These are phyloP conservation scores for Spodoptera exigua DNA, from an alignment of 2,888 invertebrate species.

Conservation along the genomic window DNA sequence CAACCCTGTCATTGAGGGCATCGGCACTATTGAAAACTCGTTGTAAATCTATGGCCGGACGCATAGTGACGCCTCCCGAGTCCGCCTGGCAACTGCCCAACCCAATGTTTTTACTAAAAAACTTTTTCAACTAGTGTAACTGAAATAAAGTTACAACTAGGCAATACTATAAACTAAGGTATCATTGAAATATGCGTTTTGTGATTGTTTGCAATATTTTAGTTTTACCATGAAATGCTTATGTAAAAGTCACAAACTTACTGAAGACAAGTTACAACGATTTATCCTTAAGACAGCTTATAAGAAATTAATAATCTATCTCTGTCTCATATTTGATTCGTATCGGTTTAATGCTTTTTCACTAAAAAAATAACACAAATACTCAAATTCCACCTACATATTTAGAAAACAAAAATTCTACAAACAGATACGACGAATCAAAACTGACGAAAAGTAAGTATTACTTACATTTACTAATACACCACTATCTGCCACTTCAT, in stretches of 20 bases:
- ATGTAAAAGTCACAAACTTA: conserved; percentile 7
- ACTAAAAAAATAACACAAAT: no score
- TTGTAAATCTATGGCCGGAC: conserved; percentile 50
- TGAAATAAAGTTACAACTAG: conserved; percentile 21
- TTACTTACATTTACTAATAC: no score
- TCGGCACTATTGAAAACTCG: conserved; percentile 43
- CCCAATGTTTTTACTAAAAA: conserved; percentile 49
- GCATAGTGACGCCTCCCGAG: conserved; percentile 42
- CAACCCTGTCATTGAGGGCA: conserved; percentile 40
- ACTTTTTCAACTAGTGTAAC: conserved; percentile 44
- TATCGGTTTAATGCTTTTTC: no score
- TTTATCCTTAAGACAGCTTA: no score
- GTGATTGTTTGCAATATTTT: not conserved
- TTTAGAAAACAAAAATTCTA: no score
- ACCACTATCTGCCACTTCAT: no score
- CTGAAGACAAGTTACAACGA: no score
- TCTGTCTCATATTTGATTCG: no score
- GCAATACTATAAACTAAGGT: conserved; percentile 17
- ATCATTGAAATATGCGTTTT: conserved; percentile 5
- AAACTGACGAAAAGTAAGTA: no score
- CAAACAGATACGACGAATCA: no score
- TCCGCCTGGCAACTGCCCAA: conserved; percentile 55
- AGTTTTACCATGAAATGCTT: conserved; percentile 12
- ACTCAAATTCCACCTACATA: no score
- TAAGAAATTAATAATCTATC: no score